Conservation (phyloP, 2,888 invertebrate genomes). For the Lithophane semibrunnea region DNA sequence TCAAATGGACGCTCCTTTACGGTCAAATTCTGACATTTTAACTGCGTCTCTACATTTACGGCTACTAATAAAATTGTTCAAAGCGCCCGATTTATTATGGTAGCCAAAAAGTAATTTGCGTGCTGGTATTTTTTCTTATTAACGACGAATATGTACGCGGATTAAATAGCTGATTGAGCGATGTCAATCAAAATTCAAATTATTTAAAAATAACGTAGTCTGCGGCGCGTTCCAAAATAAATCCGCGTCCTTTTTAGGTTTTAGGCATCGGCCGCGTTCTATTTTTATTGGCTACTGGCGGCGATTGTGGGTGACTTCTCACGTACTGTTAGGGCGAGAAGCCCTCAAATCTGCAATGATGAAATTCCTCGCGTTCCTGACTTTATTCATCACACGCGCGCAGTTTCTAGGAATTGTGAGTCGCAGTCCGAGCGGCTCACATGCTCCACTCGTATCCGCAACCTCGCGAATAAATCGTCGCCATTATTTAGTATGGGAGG, state of each 20-base stretch:
- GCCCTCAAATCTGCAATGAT: constrained; percentile 88
- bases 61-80: constrained; percentile 86
- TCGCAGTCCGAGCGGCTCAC: constrained; percentile 79
- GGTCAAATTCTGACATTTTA: constrained; percentile 88
- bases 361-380: constrained; percentile 84
- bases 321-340: constrained; percentile 79
- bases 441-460: constrained; percentile 81
- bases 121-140: constrained; percentile 68
- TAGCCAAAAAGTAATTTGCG: constrained; percentile 80
- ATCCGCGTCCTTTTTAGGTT: constrained; percentile 72
- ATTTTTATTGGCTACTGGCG: constrained; percentile 75
- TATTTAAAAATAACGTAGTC: constrained; percentile 66
- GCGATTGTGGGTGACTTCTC: constrained; percentile 77
- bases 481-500: constrained; percentile 86
- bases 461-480: constrained; percentile 84
- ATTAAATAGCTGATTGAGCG: constrained; percentile 73
- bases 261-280: constrained; percentile 75
- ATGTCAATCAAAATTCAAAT: constrained; percentile 82
- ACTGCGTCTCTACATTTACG: constrained; percentile 87
- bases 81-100: constrained; percentile 84
- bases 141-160: constrained; percentile 65
- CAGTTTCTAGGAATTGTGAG: constrained; percentile 86
- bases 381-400: constrained; percentile 89
- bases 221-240: constrained; percentile 74
- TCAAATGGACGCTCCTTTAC: constrained; percentile 86